Evolutionary conservation across 2,888 invertebrate species (phyloP).

Genomic region (Pammene fasciana): DNA sequence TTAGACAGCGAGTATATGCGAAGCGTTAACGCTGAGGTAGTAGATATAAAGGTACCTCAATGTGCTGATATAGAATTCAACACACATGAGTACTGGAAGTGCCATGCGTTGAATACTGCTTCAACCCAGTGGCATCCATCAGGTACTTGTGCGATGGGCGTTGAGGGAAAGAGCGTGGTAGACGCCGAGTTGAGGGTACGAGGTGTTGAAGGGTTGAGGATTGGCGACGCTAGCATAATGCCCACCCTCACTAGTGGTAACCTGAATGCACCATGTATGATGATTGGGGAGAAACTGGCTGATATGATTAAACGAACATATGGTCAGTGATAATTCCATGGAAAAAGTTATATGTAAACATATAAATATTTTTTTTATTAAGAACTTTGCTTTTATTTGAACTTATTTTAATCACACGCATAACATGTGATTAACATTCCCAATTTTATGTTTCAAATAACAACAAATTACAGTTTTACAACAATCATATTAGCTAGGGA

Average conservation of each 20-base stretch:
- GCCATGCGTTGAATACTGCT: constrained; percentile 43
- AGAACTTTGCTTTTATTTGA: no score
- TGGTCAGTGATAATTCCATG: not conserved
- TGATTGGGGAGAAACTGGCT: constrained; percentile 86
- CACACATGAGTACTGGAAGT: constrained; percentile 46
- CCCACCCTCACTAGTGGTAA: constrained; percentile 88
- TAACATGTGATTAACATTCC: no score
- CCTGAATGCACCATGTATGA: constrained; percentile 88
- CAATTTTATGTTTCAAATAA: no score
- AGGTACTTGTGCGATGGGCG: constrained; percentile 49
- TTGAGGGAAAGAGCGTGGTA: constrained; percentile 41
- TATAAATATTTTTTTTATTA: no score
- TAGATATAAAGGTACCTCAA: constrained; percentile 50
- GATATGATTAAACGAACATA: constrained; percentile 13
- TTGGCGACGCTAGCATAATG: constrained; percentile 89
- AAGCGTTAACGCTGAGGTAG: constrained; percentile 46
- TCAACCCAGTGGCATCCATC: constrained; percentile 43
- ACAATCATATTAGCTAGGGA: no score
- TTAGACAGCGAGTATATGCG: constrained; percentile 50
- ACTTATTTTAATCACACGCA: no score
- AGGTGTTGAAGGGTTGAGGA: constrained; percentile 73
- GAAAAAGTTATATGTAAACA: no score
- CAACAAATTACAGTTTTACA: no score
- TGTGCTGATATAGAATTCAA: constrained; percentile 48
- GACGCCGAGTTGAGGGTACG: constrained; percentile 45